Evolutionary conservation across 64 coral and sea anemone species (phyloP).

Genomic region (Dendrophyllia cribrosa): DNA sequence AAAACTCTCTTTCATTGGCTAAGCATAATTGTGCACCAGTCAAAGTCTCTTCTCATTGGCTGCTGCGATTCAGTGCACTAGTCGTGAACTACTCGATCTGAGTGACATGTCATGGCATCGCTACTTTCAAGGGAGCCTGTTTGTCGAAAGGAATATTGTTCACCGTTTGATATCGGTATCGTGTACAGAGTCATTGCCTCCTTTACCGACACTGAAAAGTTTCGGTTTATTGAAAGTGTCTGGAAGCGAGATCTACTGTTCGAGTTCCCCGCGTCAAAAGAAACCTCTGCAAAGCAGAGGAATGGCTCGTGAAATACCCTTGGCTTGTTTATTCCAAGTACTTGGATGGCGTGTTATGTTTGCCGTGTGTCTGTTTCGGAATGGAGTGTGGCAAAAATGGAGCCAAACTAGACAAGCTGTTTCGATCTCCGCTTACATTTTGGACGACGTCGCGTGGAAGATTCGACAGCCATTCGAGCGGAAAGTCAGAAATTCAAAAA

Average conservation of each 20-base stretch:
- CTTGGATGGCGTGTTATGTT: conserved; percentile 44
- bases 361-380: conserved; percentile 21
- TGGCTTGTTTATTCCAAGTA: conserved; percentile 43
- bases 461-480: not conserved
- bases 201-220: conserved; percentile 29
- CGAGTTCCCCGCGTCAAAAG: conserved; percentile 10
- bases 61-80: conserved; percentile 44
- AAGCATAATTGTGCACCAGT: conserved; percentile 51
- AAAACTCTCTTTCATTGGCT: conserved; percentile 36
- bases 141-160: conserved; percentile 53
- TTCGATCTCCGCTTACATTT: not conserved
- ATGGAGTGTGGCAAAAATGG: no score
- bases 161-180: conserved; percentile 32
- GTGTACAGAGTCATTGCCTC: conserved; percentile 18
- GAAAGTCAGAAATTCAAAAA: not conserved
- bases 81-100: conserved; percentile 41
- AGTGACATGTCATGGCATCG: conserved; percentile 39
- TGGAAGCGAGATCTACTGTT: conserved; percentile 34
- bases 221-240: conserved; percentile 44
- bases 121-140: conserved; percentile 41
- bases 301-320: conserved; percentile 25
- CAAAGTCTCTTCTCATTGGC: conserved; percentile 56
- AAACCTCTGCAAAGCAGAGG: conserved; percentile 27
- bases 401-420: not conserved
- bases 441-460: no score